Percentiles rank a stretch among this genome's conserved stretches.
Evolutionary conservation across 2,888 invertebrate species (phyloP).

Genomic region (Tachina lurida): DNA sequence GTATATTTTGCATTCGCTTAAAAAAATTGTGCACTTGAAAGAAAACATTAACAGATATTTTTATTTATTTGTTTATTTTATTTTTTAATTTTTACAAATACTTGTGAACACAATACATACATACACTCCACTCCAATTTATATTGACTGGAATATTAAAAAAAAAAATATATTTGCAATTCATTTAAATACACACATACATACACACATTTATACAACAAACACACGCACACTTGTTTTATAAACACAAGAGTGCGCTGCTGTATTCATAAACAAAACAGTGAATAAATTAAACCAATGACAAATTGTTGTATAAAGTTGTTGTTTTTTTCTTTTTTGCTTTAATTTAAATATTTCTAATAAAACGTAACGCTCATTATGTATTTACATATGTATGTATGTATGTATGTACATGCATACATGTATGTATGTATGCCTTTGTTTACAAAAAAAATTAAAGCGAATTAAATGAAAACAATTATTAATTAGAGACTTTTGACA

Average conservation of each 20-base stretch:
- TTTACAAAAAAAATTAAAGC: background rate
- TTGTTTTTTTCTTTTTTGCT: constrained; percentile 1
- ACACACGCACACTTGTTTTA: constrained; percentile 13
- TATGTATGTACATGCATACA: too few species aligned
- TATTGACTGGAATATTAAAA: constrained; percentile 17
- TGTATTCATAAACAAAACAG: constrained; percentile 2
- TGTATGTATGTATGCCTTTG: background rate
- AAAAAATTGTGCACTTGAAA: constrained; percentile 49
- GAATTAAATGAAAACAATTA: constrained; percentile 23
- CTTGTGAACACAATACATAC: constrained; percentile 2
- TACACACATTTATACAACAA: constrained; percentile 12
- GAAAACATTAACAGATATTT: constrained; percentile 34
- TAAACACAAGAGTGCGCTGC: background rate
- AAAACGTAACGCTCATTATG: constrained; percentile 35
- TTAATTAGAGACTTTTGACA: constrained; percentile 58
- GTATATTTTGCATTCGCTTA: background rate
- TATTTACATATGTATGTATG: background rate
- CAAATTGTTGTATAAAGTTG: constrained; percentile 43
- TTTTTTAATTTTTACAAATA: constrained; percentile 19
- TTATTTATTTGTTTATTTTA: background rate
- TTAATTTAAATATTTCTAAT: constrained; percentile 35
- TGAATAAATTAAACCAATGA: constrained; percentile 54
- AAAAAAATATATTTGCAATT: constrained; percentile 24
- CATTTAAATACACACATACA: constrained; percentile 43
- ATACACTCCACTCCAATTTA: constrained; percentile 43